A percentile compares a stretch with the other conserved stretches of the same genome.
Conservation (phyloP, 2,888 invertebrate species). For the Mimas tiliae region DNA sequence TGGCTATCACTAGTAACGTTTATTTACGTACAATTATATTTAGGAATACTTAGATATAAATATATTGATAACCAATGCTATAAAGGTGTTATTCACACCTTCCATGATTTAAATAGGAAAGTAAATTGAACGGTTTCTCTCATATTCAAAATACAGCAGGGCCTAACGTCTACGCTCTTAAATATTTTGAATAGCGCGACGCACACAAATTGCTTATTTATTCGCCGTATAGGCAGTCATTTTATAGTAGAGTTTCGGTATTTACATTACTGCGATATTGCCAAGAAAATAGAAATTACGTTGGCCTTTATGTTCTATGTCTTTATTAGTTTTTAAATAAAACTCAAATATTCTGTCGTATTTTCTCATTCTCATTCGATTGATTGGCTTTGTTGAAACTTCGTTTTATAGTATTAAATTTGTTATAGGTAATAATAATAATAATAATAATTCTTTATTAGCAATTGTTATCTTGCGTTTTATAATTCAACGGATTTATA, state of each 20-base stretch:
- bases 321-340: not conserved
- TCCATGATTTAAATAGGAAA: not conserved
- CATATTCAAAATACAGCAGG: not conserved
- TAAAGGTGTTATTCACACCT: too few species aligned
- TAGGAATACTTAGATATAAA: too few species aligned
- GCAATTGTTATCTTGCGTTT: too few species aligned
- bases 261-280: constrained; percentile 9
- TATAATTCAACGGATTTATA: too few species aligned
- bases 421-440: too few species aligned
- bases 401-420: too few species aligned
- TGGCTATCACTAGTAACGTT: too few species aligned
- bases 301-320: not conserved
- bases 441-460: too few species aligned
- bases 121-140: not conserved
- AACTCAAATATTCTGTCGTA: not conserved
- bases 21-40: too few species aligned
- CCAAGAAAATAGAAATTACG: not conserved
- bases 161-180: not conserved
- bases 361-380: not conserved
- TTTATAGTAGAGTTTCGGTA: constrained; percentile 6
- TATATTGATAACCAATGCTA: too few species aligned
- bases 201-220: constrained; percentile 23
- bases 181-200: constrained; percentile 17
- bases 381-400: too few species aligned
- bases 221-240: constrained; percentile 9